These are phyloP conservation scores for Propithecus perrieri DNA, from an alignment of 2,797 vertebrate genomes.

Conservation along the genomic window DNA sequence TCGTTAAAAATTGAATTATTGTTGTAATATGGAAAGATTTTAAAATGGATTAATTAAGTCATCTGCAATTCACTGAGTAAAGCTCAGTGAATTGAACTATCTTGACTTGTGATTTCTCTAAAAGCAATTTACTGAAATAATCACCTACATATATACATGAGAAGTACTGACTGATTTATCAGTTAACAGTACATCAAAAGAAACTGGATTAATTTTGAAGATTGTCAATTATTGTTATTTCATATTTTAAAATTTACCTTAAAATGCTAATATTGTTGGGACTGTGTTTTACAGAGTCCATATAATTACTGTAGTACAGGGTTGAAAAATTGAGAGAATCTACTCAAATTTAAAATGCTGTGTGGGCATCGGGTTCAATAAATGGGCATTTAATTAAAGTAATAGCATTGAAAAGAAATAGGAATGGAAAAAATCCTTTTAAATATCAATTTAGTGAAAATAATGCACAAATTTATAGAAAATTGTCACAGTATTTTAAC, in stretches of 20 bases:
- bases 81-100: neutral
- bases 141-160: neutral
- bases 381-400: neutral
- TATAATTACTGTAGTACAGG: neutral
- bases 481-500: neutral
- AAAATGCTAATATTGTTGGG: neutral
- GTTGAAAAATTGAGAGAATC: neutral
- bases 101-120: neutral
- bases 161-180: neutral
- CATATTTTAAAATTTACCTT: neutral
- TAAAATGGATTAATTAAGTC: neutral
- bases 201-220: neutral
- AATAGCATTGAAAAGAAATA: neutral
- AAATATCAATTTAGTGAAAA: neutral
- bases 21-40: neutral
- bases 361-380: neutral
- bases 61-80: neutral
- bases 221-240: neutral
- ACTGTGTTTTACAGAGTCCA: neutral
- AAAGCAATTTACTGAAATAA: neutral
- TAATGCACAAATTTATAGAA: neutral
- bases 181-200: neutral
- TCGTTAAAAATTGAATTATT: neutral
- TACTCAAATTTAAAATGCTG: neutral
- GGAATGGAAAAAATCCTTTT: neutral